Percentiles rank a stretch among this genome's conserved stretches.
Conservation (phyloP, 2,888 invertebrate genomes). For the Eupithecia tripunctaria region DNA sequence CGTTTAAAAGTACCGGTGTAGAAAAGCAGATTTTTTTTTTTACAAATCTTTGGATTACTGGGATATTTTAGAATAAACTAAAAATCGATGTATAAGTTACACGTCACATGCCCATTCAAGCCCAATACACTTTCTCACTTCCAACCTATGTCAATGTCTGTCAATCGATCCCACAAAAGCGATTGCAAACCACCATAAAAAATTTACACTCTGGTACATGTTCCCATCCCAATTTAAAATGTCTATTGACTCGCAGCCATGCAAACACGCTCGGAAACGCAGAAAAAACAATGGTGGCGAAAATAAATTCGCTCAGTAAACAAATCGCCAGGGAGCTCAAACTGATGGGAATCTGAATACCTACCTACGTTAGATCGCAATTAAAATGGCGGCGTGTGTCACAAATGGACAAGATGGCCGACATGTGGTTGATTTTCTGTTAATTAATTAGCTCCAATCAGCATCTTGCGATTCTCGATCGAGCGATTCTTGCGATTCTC, state of each 20-base stretch:
- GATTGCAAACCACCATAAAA: not conserved
- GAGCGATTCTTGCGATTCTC: no score
- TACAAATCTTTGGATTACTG: no score
- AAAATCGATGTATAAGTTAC: no score
- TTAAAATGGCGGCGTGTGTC: slow-evolving; percentile 36
- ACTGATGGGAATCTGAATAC: slow-evolving; percentile 23
- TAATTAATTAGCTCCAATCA: not conserved
- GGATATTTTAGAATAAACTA: no score
- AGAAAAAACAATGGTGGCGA: slow-evolving; percentile 31
- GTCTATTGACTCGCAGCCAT: slow-evolving; percentile 26
- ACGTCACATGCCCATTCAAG: not conserved
- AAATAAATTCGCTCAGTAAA: slow-evolving; percentile 29
- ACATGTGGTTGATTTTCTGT: not conserved
- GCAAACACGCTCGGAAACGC: slow-evolving; percentile 27
- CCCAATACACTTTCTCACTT: not conserved
- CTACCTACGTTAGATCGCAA: slow-evolving; percentile 23
- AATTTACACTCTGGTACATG: not conserved
- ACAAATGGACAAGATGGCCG: slow-evolving; percentile 21
- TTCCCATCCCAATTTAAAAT: slow-evolving; percentile 29
- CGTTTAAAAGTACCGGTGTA: no score
- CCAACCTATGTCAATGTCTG: not conserved
- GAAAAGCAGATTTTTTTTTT: no score
- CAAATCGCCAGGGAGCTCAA: slow-evolving; percentile 25
- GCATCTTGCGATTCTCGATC: no score
- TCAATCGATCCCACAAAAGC: not conserved